Evolutionary conservation across 64 coral and sea anemone species (phyloP).

Genomic region (Stichodactyla mertensii): DNA sequence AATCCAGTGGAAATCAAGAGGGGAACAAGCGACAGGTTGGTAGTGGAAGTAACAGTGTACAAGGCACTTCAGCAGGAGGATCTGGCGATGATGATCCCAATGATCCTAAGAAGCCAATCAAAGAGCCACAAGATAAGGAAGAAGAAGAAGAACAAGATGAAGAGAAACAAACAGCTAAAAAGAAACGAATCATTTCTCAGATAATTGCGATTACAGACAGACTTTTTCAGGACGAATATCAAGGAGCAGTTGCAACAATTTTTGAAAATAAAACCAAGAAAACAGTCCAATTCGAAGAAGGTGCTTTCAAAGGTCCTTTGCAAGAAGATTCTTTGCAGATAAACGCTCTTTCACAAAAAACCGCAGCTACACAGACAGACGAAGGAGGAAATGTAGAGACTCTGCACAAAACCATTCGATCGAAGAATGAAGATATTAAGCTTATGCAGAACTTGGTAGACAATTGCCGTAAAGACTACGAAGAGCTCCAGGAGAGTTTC

Average conservation of each 20-base stretch:
- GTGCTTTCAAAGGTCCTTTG: too few relatives aligned
- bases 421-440: background rate
- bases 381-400: background rate
- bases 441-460: background rate
- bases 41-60: background rate
- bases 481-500: conserved; percentile 13
- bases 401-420: background rate
- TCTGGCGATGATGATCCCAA: conserved; percentile 12
- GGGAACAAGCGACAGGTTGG: background rate
- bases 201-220: background rate
- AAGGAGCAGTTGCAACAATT: too few relatives aligned
- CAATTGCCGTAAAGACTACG: conserved; percentile 2
- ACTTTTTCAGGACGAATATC: too few relatives aligned
- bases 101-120: background rate
- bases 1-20: background rate
- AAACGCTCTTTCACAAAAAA: background rate
- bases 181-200: background rate
- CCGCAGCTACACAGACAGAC: background rate
- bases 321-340: background rate
- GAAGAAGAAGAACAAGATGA: background rate
- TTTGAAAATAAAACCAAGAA: too few relatives aligned
- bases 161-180: background rate
- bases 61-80: background rate
- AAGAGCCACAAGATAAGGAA: conserved; percentile 3
- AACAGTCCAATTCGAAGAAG: too few relatives aligned